Evolutionary conservation across 2,797 vertebrate species (phyloP), one percentile per base, ranked within the genome.

Genomic region (Vireo griseus): DNA sequence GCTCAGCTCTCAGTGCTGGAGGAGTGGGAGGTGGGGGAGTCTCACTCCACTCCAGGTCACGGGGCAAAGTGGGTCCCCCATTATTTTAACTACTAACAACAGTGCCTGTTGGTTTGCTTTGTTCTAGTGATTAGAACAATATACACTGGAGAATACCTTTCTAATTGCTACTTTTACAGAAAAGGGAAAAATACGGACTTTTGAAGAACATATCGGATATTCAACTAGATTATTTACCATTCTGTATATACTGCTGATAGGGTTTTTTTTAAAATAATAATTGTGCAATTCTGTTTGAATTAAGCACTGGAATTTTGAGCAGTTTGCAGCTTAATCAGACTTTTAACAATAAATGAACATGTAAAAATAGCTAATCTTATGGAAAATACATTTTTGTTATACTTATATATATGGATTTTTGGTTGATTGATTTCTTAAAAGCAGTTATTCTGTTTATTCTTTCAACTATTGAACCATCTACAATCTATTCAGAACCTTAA

Each of bases 11-110:
- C 58, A 17, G 83, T 42, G 88, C 85, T 84, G 71, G 44, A 44
- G 81, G 65, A 63, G 54, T 59, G 67, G 39, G 92, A 94, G 76
- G 79, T 86, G 79, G 69, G 86, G 86, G 79, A 94, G 79, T 54
- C 92, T 50, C 50, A 0, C 51, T 62, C 52, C 69, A 45, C 78
- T 86, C 13, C 57, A 59, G 92, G 77, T 93, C 92, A 71, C 40
- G 58, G 84, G 65, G 62, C 83, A 63, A 78, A 94, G 73, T 35
- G 48, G 79, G 79, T 76, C 85, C 67, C 39, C 48, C 68, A 39
- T 90, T 94, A 69, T 81, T 92, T 88, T 71, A 92, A 88, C 66
- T 76, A 3, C 76, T 86, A 69, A 52, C 51, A 78, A 75, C 69
- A 76, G 16, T 42, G 50, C 0, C 0, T 18, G 40, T 75, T 90